These are phyloP conservation scores for Ericerus pela DNA, from an alignment of 1,140 invertebrate genomes.

Conservation along the genomic window DNA sequence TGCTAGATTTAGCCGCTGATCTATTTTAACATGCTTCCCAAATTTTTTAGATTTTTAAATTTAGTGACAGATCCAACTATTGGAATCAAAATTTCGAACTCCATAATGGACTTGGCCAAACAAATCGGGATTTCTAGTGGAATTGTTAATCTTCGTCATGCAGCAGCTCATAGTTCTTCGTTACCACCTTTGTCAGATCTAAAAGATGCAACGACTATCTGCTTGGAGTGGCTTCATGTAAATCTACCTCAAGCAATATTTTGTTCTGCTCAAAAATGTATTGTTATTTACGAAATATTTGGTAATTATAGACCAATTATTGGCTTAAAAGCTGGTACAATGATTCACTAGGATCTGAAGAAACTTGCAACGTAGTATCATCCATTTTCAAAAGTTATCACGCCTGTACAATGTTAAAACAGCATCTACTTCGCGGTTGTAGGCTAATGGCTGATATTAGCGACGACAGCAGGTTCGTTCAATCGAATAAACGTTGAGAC, in stretches of 20 bases:
- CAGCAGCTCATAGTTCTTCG: slow-evolving; percentile 42
- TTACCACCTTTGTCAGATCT: slow-evolving; percentile 40
- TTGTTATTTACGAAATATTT: too few species aligned
- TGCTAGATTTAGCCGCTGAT: too few species aligned
- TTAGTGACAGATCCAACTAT: slow-evolving; percentile 37
- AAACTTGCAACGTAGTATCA: too few species aligned
- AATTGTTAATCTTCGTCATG: slow-evolving; percentile 46
- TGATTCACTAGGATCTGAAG: too few species aligned
- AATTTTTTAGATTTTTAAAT: slow-evolving; percentile 35
- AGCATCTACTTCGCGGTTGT: not conserved
- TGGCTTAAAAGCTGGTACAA: too few species aligned
- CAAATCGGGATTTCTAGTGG: slow-evolving; percentile 44
- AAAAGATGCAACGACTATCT: slow-evolving; percentile 36
- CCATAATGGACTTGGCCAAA: slow-evolving; percentile 39
- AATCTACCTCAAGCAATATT: too few species aligned
- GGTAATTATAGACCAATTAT: too few species aligned
- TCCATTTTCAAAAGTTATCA: too few species aligned
- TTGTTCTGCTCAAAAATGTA: too few species aligned
- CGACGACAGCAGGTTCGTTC: too few species aligned
- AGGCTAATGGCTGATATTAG: not conserved
- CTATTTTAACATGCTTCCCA: too few species aligned
- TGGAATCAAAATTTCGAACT: slow-evolving; percentile 29
- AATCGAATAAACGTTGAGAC: too few species aligned
- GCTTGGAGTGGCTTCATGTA: slow-evolving; percentile 43
- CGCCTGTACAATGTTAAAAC: not conserved